Base-by-base conservation (phyloP, 2,113 vertebrate species). In the Caretta caretta region DNA sequence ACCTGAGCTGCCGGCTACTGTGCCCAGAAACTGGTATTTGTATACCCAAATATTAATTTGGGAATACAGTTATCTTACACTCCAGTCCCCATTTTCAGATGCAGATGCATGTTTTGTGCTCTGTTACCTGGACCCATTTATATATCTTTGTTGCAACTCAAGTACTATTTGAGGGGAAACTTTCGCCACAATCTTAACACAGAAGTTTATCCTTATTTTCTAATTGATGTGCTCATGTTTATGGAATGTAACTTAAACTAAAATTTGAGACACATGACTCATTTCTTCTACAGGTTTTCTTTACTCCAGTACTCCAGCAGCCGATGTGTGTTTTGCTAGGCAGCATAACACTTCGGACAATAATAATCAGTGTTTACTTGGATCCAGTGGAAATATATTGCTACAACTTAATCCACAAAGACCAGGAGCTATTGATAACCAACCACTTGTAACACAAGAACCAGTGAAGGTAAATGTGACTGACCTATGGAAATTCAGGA, bases 361-460 rank as follows among this genome's bases (percentile, higher is more conserved):
- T 93, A 99, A 99, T 97, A 99, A 99, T 97, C 99, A 99, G 97
- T 99, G 99, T 98, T 99, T 99, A 75, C 98, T 99, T 50, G 99
- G 97, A 78, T 95, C 98, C 96, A 99, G 98, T 46, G 99, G 99
- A 14, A 99, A 98, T 97, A 90, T 98, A 51, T 98, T 99, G 80
- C 98, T 99, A 8, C 99, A 99, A 59, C 97, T 99, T 94, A 98
- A 98, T 88, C 98, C 99, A 91, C 99, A 99, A 96, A 99, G 99
- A 93, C 99, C 99, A 4, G 99, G 99, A 95, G 99, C 99, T 78
- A 99, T 99, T 69, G 99, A 99, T 96, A 99, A 99, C 98, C 99
- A 99, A 91, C 98, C 99, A 3, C 98, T 99, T 80, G 99, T 99
- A 94, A 99, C 98, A 24, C 99, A 99, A 42, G 99, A 99, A 51